Evolutionary conservation across 2,888 invertebrate genomes (phyloP).

Genomic region (Pammene aurita): DNA sequence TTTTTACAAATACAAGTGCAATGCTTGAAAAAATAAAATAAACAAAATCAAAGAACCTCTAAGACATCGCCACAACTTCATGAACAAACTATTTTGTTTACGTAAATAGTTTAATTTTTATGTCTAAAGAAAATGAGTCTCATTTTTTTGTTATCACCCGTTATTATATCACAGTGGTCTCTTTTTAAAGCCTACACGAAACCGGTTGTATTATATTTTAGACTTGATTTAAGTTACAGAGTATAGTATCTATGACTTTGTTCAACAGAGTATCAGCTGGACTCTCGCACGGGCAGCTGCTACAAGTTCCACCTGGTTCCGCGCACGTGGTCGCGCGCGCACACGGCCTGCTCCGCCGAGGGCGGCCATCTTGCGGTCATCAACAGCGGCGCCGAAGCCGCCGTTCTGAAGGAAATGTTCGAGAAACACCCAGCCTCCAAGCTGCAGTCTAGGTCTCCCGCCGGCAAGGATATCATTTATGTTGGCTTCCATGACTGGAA

Average conservation of each 20-base stretch:
- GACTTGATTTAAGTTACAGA: no score
- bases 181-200: no score
- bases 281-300: slow-evolving; percentile 36
- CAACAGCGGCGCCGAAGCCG: slow-evolving; percentile 36
- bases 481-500: slow-evolving; percentile 37
- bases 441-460: slow-evolving; percentile 8
- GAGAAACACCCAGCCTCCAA: slow-evolving; percentile 8
- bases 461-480: slow-evolving; percentile 32
- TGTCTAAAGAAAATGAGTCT: no score
- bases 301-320: slow-evolving; percentile 42
- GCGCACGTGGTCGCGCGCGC: slow-evolving; percentile 37
- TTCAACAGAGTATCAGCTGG: slow-evolving; percentile 29
- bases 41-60: no score
- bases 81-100: no score
- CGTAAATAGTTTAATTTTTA: no score
- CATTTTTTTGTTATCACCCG: no score
- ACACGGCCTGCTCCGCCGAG: slow-evolving; percentile 41
- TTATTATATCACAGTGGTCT: no score
- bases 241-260: background rate
- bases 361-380: slow-evolving; percentile 36
- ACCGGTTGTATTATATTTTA: no score
- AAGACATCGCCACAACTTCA: no score
- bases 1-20: no score
- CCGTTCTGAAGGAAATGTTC: slow-evolving; percentile 21
- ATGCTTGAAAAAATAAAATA: no score